phyloP scores from a whole-genome alignment of 2,113 vertebrate genomes.

The Hypanus sabinus region DNA sequence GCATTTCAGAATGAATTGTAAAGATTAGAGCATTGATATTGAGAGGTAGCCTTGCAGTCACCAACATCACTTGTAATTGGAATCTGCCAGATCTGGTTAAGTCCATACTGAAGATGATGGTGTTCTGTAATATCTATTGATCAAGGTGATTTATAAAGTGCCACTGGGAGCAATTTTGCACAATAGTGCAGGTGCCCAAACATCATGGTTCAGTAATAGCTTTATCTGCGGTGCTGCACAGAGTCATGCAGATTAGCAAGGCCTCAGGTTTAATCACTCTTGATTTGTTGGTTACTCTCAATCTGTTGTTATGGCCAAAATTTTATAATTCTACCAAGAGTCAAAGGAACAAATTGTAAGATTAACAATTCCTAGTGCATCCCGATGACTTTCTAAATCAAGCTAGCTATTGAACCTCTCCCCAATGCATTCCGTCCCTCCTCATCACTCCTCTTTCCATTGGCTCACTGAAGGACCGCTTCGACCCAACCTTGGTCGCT shows the following conservation, averaged over 20 bases:
- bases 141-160: neutral
- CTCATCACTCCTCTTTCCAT: neutral
- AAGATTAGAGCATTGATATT: neutral
- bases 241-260: too few relatives aligned
- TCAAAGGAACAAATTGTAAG: neutral
- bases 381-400: too few relatives aligned
- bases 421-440: neutral
- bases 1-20: constrained; percentile 22
- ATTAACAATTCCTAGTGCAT: neutral
- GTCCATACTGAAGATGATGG: neutral
- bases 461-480: neutral
- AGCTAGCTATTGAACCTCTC: neutral
- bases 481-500: neutral
- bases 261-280: too few relatives aligned
- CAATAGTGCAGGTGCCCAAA: neutral
- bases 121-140: neutral
- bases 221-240: too few relatives aligned
- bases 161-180: neutral
- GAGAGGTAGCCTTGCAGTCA: neutral
- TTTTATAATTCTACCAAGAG: neutral
- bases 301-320: neutral
- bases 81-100: constrained; percentile 21
- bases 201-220: neutral
- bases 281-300: neutral
- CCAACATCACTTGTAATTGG: constrained; percentile 8